These are phyloP conservation scores for Atlantisia rogersi DNA, from an alignment of 2,113 vertebrate species.

Conservation along the genomic window DNA sequence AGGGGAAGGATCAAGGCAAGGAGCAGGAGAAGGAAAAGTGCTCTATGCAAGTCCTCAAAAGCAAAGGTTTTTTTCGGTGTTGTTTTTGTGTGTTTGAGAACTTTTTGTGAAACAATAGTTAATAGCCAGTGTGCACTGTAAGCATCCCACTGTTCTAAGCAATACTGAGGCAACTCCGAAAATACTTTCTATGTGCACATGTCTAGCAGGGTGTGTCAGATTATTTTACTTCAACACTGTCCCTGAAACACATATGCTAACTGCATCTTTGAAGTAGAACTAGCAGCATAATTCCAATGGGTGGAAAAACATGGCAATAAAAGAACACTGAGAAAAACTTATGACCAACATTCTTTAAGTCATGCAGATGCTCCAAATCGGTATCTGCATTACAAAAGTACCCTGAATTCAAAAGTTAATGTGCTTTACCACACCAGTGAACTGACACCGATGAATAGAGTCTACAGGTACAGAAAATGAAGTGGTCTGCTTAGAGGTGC, in stretches of 20 bases:
- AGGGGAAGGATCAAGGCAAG: too few species aligned
- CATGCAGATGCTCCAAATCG: neutral
- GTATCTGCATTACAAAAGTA: neutral
- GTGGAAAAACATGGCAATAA: neutral
- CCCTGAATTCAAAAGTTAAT: neutral
- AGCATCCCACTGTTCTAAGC: neutral
- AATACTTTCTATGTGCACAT: neutral
- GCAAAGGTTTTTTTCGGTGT: neutral
- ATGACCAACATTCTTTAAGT: neutral
- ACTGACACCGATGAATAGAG: neutral
- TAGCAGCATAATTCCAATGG: neutral
- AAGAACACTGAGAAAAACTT: neutral
- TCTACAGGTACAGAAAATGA: neutral
- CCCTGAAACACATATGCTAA: neutral
- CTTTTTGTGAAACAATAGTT: neutral
- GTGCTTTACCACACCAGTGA: neutral
- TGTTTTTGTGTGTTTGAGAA: neutral
- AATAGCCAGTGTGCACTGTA: neutral
- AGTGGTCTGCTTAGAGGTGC: neutral
- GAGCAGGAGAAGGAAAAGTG: too few species aligned
- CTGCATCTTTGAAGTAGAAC: neutral
- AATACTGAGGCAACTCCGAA: neutral
- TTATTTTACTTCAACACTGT: neutral
- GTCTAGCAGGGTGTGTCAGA: neutral
- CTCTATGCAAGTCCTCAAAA: neutral